These are phyloP conservation scores for Temnothorax ravouxi DNA, from an alignment of 2,888 invertebrate species.

Conservation along the genomic window DNA sequence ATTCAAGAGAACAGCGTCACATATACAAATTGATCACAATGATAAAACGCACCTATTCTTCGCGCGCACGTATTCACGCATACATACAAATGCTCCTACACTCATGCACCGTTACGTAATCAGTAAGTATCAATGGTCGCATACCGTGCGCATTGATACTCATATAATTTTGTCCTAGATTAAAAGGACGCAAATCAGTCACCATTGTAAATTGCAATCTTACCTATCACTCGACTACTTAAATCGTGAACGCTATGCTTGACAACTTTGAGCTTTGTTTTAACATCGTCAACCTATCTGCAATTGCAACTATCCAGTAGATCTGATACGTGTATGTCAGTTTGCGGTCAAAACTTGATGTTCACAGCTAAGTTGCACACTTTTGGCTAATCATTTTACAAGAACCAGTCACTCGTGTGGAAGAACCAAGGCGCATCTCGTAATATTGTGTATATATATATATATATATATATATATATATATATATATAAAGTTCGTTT, in stretches of 20 bases:
- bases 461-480: too few species aligned
- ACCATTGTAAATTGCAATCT: conserved; percentile 58
- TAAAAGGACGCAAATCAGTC: conserved; percentile 64
- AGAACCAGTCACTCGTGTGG: conserved; percentile 48
- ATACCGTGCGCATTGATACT: neutral
- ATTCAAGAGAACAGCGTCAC: conserved; percentile 64
- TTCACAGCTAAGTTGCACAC: conserved; percentile 29
- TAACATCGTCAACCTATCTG: conserved; percentile 53
- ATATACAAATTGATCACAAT: conserved; percentile 74
- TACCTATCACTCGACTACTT: conserved; percentile 49
- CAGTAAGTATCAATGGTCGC: conserved; percentile 49
- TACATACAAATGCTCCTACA: conserved; percentile 48
- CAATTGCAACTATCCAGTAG: conserved; percentile 4
- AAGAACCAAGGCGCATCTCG: conserved; percentile 53
- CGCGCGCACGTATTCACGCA: conserved; percentile 59
- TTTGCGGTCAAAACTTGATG: conserved; percentile 18
- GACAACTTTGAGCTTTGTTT: conserved; percentile 61
- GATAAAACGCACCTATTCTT: conserved; percentile 62
- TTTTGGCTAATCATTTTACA: conserved; percentile 29
- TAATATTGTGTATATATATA: neutral
- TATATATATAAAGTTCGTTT: conserved; percentile 19
- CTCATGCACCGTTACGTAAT: conserved; percentile 62
- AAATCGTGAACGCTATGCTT: conserved; percentile 59
- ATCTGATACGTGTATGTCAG: conserved; percentile 21
- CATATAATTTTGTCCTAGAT: conserved; percentile 58